Evolutionary conservation across 30 jellyfish, hydroid and myxozoan species (phyloP).

Genomic region (Hydractinia symbiolongicarpus): DNA sequence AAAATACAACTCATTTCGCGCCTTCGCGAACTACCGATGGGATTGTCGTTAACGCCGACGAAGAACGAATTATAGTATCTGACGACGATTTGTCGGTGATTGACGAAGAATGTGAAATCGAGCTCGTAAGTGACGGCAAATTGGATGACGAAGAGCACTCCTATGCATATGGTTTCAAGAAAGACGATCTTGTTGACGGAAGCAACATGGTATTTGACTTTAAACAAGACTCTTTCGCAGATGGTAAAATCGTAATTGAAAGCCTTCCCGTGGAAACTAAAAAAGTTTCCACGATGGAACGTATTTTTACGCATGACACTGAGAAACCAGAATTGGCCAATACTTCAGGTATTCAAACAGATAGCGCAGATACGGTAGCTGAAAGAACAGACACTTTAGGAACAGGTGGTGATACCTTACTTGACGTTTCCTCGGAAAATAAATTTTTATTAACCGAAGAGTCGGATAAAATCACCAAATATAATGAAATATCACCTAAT

Average conservation of each 20-base stretch:
- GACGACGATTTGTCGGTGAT: conserved; percentile 84
- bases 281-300: too few relatives aligned
- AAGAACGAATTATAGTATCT: conserved; percentile 37
- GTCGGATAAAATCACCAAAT: not conserved
- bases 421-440: not conserved
- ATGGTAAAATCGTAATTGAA: too few relatives aligned
- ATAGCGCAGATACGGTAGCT: not conserved
- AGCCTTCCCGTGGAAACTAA: too few relatives aligned
- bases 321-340: too few relatives aligned
- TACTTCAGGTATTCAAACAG: too few relatives aligned
- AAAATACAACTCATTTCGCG: not conserved
- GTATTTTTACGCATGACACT: too few relatives aligned
- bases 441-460: conserved; percentile 11
- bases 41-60: not conserved
- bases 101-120: conserved; percentile 62
- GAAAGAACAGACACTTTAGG: not conserved
- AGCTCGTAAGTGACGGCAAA: not conserved
- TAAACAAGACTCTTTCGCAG: too few relatives aligned
- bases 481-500: too few relatives aligned
- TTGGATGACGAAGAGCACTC: too few relatives aligned
- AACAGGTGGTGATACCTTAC: not conserved
- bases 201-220: too few relatives aligned
- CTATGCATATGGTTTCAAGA: too few relatives aligned
- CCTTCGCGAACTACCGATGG: not conserved
- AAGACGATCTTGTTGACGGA: too few relatives aligned